Evolutionary conservation across 2,797 vertebrate species (phyloP).

Genomic region (Ceryle rudis): DNA sequence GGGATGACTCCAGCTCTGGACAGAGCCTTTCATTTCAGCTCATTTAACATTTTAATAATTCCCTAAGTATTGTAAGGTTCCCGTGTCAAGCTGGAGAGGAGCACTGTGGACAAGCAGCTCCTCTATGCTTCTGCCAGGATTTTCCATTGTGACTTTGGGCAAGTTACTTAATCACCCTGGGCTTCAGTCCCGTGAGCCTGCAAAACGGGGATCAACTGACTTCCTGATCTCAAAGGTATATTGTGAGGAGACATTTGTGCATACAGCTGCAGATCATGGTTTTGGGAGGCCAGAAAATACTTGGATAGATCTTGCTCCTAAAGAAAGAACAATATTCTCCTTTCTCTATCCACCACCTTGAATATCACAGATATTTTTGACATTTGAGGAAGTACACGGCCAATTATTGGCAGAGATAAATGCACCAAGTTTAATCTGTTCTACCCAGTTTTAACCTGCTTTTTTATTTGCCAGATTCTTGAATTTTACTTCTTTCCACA

Average conservation of each 20-base stretch:
- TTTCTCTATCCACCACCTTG: background rate
- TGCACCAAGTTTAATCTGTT: background rate
- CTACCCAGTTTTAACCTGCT: too few relatives aligned
- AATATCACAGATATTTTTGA: background rate
- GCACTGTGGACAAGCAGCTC: accelerated
- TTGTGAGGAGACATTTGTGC: background rate
- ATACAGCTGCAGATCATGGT: accelerated
- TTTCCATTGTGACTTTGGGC: background rate
- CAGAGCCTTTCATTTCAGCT: conserved; percentile 8
- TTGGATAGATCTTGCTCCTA: background rate
- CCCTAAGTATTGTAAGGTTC: background rate
- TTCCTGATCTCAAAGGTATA: background rate
- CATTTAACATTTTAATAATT: conserved; percentile 31
- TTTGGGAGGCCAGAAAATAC: background rate
- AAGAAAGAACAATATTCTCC: accelerated
- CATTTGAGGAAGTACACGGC: background rate
- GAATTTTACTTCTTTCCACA: background rate
- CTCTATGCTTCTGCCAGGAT: background rate
- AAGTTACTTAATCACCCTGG: background rate
- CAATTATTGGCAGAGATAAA: background rate
- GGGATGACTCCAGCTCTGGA: conserved; percentile 8
- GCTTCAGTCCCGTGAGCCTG: background rate
- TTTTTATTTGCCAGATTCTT: background rate
- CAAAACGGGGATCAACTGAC: background rate
- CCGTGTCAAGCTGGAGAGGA: background rate